Base-by-base conservation (phyloP, 2,113 vertebrate species). In the Psammodynastes pulverulentus region DNA sequence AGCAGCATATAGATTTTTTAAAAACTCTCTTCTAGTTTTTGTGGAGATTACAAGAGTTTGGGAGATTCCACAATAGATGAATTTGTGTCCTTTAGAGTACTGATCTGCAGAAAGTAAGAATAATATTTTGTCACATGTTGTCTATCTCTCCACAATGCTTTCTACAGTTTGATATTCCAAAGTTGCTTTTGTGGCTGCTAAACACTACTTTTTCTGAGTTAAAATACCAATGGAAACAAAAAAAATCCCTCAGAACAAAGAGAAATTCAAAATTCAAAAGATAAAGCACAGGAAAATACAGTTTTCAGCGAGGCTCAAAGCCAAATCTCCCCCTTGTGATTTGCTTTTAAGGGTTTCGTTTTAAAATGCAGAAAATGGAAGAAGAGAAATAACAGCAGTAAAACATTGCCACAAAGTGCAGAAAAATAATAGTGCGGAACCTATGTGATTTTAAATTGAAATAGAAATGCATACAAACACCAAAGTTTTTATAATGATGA, bases 301-400 rank as follows among this genome's bases (percentile, higher is more conserved):
- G 2, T 3, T 46, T 21, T 29, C 24, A 46, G 0, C 0, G 0
- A 2, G 67, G 24, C 39, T 19, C 86, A 34, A 43, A 90, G 56
- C 46, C 45, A 39, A 1, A 56, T 53, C 19, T 2, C 1, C 54
- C 85, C 54, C 84, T 13, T 17, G n/a, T 53, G 90, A 21, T 46
- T 53, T 46, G 26, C 56, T 91, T 86, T 10, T 85, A 85, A 87
- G 34, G 12, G n/a, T 62, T 89, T 91, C 56, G 39, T 85, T 91
- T 92, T 72, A 49, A 89, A 79, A 92, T 72, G 54, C 13, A 86
- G 86, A 86, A 91, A 91, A 89, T 34, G 51, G 51, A 88, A 88
- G 39, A 54, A 52, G 17, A 79, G 86, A 72, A 45, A 79, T 45
- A 89, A 84, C 54, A 87, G n/a, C 34, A 46, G 72, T 54, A 91